These are phyloP conservation scores for Tetheella fluctuosa DNA, from an alignment of 2,888 invertebrate species.

Conservation along the genomic window DNA sequence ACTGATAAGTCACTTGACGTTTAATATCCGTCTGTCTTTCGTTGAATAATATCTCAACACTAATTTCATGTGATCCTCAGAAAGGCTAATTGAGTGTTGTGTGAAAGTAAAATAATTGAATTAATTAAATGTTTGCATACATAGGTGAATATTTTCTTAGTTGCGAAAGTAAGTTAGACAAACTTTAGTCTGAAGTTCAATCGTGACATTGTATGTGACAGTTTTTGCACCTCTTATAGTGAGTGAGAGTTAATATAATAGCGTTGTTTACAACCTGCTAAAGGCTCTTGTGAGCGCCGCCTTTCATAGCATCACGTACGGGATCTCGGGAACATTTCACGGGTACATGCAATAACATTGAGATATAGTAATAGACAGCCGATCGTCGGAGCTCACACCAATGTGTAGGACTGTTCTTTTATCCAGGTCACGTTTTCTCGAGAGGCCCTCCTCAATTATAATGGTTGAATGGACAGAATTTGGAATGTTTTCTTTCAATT, in stretches of 20 bases:
- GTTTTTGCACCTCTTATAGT: slow-evolving; percentile 58
- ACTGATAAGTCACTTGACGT: too few relatives aligned
- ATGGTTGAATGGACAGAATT: slow-evolving; percentile 61
- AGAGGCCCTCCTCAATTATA: slow-evolving; percentile 71
- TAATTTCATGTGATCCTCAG: too few relatives aligned
- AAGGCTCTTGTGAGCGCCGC: slow-evolving; percentile 58
- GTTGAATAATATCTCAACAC: too few relatives aligned
- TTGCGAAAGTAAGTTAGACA: too few relatives aligned
- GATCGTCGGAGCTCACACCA: slow-evolving; percentile 47
- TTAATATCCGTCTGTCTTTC: too few relatives aligned
- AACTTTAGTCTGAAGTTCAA: not conserved
- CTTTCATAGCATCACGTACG: slow-evolving; percentile 76
- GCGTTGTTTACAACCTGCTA: slow-evolving; percentile 80
- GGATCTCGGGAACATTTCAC: slow-evolving; percentile 57
- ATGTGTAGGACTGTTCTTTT: slow-evolving; percentile 59
- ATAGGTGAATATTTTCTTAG: not conserved
- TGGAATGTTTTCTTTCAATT: slow-evolving; percentile 72
- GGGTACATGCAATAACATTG: slow-evolving; percentile 58
- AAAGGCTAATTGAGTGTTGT: not conserved
- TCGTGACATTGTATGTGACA: slow-evolving; percentile 43
- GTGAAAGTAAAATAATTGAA: too few relatives aligned
- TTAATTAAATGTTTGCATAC: too few relatives aligned
- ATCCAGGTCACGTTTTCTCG: slow-evolving; percentile 75
- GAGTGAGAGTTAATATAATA: slow-evolving; percentile 70
- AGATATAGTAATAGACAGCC: slow-evolving; percentile 65